Evolutionary conservation across 1,140 invertebrate species (phyloP).

Genomic region (Drosophila santomea): DNA sequence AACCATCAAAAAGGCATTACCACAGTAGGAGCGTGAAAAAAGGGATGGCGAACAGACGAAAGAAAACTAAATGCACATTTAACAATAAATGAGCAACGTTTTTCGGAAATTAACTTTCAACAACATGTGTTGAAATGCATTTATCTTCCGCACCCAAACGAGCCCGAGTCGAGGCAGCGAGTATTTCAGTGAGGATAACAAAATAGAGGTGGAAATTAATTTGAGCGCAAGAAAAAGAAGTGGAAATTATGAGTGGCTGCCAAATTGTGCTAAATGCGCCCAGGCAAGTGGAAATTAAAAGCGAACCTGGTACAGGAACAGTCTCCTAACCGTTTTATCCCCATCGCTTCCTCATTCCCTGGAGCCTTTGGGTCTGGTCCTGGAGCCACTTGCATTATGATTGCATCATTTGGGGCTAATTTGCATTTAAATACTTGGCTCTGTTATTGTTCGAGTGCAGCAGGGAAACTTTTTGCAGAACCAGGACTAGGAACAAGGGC

Average conservation of each 20-base stretch:
- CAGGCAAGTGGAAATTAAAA: conserved; percentile 72
- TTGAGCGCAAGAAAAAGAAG: conserved; percentile 36
- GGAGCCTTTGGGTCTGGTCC: conserved; percentile 36
- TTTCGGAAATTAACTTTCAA: conserved; percentile 81
- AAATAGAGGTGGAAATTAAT: conserved; percentile 79
- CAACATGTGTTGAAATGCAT: conserved; percentile 81
- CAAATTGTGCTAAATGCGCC: conserved; percentile 79
- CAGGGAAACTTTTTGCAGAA: conserved; percentile 58
- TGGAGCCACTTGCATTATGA: conserved; percentile 74
- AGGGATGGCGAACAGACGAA: background rate
- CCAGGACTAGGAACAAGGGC: background rate
- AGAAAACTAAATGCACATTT: conserved; percentile 68
- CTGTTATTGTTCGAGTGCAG: conserved; percentile 79
- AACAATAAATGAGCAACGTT: conserved; percentile 76
- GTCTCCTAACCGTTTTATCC: conserved; percentile 12
- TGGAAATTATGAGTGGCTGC: conserved; percentile 63
- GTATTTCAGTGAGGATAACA: conserved; percentile 3
- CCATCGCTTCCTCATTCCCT: background rate
- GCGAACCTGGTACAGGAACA: conserved; percentile 37
- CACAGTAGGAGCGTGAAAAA: conserved; percentile 17
- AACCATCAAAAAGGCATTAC: conserved; percentile 74
- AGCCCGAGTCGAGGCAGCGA: conserved; percentile 1
- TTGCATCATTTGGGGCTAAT: conserved; percentile 82
- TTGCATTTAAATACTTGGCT: conserved; percentile 81
- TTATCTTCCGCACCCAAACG: conserved; percentile 71